Percentiles rank a stretch among this genome's conserved stretches.
Evolutionary conservation across 2,888 invertebrate genomes (phyloP).

Genomic region (Octonoba sinensis): DNA sequence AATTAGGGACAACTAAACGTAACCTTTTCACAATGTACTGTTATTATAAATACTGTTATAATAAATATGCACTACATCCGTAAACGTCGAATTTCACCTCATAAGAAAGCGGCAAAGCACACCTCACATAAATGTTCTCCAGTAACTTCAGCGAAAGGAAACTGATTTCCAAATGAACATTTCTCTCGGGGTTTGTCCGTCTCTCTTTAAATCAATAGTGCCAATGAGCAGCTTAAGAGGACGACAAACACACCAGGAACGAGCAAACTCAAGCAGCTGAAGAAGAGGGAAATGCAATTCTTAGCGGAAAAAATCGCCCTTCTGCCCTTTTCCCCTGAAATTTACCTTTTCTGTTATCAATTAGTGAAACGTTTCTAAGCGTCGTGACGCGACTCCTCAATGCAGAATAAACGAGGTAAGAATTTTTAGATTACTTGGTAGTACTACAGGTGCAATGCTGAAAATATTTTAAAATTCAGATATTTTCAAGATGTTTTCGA

Average conservation of each 20-base stretch:
- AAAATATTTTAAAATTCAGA: no score
- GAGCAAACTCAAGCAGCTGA: slow-evolving; percentile 8
- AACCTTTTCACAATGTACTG: no score
- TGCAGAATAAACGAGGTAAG: neutral
- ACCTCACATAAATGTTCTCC: no score
- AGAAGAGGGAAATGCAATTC: slow-evolving; percentile 17
- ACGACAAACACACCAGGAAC: slow-evolving; percentile 32
- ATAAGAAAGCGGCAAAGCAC: no score
- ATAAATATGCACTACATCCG: no score
- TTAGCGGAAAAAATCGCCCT: slow-evolving; percentile 46
- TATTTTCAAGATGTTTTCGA: no score
- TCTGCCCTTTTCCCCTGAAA: slow-evolving; percentile 19
- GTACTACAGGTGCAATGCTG: no score
- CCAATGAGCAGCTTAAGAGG: slow-evolving; percentile 45
- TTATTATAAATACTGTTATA: no score
- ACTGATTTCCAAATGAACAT: no score
- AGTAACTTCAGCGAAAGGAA: no score
- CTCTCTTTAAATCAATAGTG: slow-evolving; percentile 54
- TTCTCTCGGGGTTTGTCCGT: neutral
- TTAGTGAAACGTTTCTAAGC: slow-evolving; percentile 23
- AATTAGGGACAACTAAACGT: no score
- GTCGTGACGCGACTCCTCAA: slow-evolving; percentile 36
- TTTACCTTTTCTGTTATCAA: slow-evolving; percentile 63
- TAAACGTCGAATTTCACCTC: no score
- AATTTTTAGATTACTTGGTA: neutral